phyloP scores from a whole-genome alignment of 2,113 vertebrate genomes.

The Neodontobutis hainanensis region DNA sequence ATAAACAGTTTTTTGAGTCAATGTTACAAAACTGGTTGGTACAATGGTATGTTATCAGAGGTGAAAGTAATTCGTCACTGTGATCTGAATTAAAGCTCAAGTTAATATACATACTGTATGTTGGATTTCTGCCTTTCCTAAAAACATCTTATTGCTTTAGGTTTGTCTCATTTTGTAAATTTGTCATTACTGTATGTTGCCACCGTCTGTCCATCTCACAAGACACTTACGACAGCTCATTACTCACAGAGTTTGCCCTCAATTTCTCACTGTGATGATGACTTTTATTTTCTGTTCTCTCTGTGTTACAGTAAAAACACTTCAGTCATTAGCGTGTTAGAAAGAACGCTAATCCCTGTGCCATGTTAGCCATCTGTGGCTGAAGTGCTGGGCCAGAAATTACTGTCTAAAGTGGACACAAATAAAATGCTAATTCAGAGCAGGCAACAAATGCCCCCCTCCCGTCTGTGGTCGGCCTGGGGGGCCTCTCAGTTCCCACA shows the following conservation, averaged over 20 bases:
- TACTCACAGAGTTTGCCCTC: background rate
- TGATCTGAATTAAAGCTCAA: too few relatives aligned
- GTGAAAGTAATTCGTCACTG: too few relatives aligned
- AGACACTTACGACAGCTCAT: too few relatives aligned
- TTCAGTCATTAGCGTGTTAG: slow-evolving; percentile 65
- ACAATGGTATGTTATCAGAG: too few relatives aligned
- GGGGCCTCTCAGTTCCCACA: slow-evolving; percentile 80
- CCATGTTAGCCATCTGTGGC: slow-evolving; percentile 75
- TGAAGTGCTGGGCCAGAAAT: slow-evolving; percentile 69
- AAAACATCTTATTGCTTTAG: too few relatives aligned
- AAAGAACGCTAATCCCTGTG: slow-evolving; percentile 70
- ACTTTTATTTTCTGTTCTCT: slow-evolving; percentile 31
- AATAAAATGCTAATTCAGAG: slow-evolving; percentile 76
- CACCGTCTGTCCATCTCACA: background rate
- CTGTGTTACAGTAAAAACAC: slow-evolving; percentile 49
- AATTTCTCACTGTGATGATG: slow-evolving; percentile 19
- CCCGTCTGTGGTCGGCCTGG: slow-evolving; percentile 52
- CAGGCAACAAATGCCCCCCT: slow-evolving; percentile 65
- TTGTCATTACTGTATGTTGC: background rate
- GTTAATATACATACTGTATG: too few relatives aligned
- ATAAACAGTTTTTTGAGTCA: too few relatives aligned
- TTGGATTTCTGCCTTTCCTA: too few relatives aligned
- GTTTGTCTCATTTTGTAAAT: background rate
- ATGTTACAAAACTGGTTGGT: too few relatives aligned
- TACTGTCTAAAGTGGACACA: slow-evolving; percentile 73